These are phyloP conservation scores for human (Homo sapiens) DNA, from an alignment of 2,113 vertebrate species.

Conservation along the genomic window GRCh38 chr2:219640501-219641000, in stretches of 20 bases:
- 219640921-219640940: slow-evolving; percentile 94
- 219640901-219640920: slow-evolving; percentile 96
- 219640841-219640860: slow-evolving; percentile 96
- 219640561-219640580: slow-evolving; percentile 98
- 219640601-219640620: slow-evolving; percentile 64
- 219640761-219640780: neutral
- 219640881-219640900: slow-evolving; percentile 98
- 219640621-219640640: neutral
- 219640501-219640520: slow-evolving; percentile 98
- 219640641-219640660: neutral
- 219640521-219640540: slow-evolving; percentile 97
- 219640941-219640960: slow-evolving; percentile 96
- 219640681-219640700: neutral
- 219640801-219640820: slow-evolving; percentile 98
- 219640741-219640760: neutral
- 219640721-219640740: neutral
- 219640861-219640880: slow-evolving; percentile 94
- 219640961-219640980: slow-evolving; percentile 84
- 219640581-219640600: slow-evolving; percentile 97
- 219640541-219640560: slow-evolving; percentile 96
- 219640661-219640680: neutral
- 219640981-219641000: neutral
- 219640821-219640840: slow-evolving; percentile 95
- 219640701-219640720: neutral
- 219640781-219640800: slow-evolving; percentile 96